Evolutionary conservation across 1,140 invertebrate species (phyloP).

Genomic region (Drosophila azteca): DNA sequence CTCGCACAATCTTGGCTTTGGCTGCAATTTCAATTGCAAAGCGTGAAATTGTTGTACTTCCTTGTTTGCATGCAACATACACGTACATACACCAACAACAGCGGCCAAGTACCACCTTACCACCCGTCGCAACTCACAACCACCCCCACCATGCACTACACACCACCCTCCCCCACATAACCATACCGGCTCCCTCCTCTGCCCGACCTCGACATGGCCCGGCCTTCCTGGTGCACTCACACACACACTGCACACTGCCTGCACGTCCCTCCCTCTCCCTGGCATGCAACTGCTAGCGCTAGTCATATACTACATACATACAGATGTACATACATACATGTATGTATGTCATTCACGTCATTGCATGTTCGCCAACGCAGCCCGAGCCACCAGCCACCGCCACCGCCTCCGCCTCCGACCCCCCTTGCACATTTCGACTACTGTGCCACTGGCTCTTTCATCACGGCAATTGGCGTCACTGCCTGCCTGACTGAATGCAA

Average conservation of each 20-base stretch:
- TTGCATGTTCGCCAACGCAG: constrained; percentile 62
- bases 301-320: constrained; percentile 27
- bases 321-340: neutral
- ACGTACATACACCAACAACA: constrained; percentile 29
- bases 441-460: constrained; percentile 56
- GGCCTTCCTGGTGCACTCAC: constrained; percentile 57
- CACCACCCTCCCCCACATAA: neutral
- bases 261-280: constrained; percentile 2
- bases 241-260: no score
- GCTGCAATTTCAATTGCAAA: constrained; percentile 38
- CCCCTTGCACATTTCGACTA: constrained; percentile 21
- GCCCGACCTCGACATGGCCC: constrained; percentile 61
- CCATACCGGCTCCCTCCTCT: neutral
- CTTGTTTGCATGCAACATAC: constrained; percentile 69
- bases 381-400: constrained; percentile 16
- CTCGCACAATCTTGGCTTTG: constrained; percentile 1
- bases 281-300: constrained; percentile 20
- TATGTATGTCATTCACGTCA: constrained; percentile 62
- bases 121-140: constrained; percentile 7
- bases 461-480: constrained; percentile 74
- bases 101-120: constrained; percentile 1
- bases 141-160: no score
- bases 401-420: neutral
- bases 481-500: constrained; percentile 54
- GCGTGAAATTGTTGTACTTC: constrained; percentile 69